A percentile compares a stretch with the other conserved stretches of the same genome.
phyloP scores from a whole-genome alignment of 2,797 vertebrate species.

The Anableps anableps region DNA sequence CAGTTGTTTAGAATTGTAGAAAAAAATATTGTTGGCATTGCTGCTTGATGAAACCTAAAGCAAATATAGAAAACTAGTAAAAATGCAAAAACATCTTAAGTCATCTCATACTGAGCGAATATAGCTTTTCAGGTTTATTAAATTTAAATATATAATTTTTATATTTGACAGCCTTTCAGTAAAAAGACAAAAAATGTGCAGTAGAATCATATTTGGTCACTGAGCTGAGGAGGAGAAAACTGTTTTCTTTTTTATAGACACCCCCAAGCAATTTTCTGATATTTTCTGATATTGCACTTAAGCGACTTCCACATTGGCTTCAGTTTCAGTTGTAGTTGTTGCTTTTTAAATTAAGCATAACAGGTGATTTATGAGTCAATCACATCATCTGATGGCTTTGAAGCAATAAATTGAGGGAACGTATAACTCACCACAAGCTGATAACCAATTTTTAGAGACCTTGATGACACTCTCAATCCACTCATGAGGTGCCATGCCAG shows the following conservation, averaged over 20 bases:
- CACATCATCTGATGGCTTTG: not conserved
- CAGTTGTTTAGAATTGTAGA: not conserved
- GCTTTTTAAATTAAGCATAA: not conserved
- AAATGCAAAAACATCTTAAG: not conserved
- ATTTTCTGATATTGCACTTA: not conserved
- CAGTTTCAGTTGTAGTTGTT: not conserved
- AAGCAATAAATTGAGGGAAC: conserved; percentile 3
- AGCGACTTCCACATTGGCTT: conserved; percentile 2
- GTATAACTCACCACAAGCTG: not conserved
- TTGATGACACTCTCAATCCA: not conserved
- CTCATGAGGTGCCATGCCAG: not conserved
- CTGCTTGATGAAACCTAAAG: not conserved
- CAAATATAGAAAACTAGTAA: not conserved
- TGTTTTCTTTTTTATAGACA: not conserved
- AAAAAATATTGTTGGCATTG: not conserved
- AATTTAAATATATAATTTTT: not conserved
- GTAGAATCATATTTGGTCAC: not conserved
- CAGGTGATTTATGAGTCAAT: conserved; percentile 6
- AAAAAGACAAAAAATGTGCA: not conserved
- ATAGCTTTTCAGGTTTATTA: not conserved
- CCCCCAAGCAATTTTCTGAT: not conserved
- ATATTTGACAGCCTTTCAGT: not conserved
- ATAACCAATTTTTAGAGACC: not conserved
- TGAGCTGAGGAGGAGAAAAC: not conserved
- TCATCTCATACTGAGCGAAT: not conserved